Evolutionary conservation across 1,140 invertebrate species (phyloP).

Genomic region (Plodia interpunctella): DNA sequence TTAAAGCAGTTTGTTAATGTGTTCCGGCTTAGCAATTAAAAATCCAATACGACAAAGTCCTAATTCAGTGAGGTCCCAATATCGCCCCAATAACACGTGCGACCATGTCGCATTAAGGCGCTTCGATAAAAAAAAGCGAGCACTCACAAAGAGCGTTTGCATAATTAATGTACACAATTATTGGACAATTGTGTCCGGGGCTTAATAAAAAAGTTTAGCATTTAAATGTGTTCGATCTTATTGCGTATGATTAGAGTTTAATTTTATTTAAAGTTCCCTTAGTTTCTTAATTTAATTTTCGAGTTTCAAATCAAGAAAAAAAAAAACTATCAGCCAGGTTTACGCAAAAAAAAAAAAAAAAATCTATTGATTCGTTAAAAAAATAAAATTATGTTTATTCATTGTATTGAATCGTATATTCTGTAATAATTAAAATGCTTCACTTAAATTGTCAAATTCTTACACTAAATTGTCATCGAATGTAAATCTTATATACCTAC

Average conservation of each 20-base stretch:
- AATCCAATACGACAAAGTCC: conserved; percentile 13
- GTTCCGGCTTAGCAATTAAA: background rate
- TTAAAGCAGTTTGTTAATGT: background rate
- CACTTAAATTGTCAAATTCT: no score
- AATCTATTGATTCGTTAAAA: no score
- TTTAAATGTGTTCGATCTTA: conserved; percentile 6
- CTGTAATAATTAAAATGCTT: no score
- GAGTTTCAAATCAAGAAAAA: no score
- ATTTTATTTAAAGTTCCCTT: background rate
- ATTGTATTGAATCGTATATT: no score
- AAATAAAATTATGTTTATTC: no score
- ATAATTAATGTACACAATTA: conserved; percentile 51
- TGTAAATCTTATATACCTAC: background rate
- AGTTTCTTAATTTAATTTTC: background rate
- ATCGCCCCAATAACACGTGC: conserved; percentile 36
- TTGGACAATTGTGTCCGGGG: conserved; percentile 28
- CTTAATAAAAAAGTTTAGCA: conserved; percentile 15
- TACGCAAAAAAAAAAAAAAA: no score
- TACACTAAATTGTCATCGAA: no score
- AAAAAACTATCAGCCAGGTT: no score
- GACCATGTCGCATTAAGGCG: conserved; percentile 42
- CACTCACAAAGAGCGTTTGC: conserved; percentile 40
- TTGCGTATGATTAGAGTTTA: background rate
- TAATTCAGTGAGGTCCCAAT: conserved; percentile 10
- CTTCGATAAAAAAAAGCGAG: conserved; percentile 29